Base-by-base conservation (phyloP, 2,113 vertebrate species). In the Tonatia bakeri region DNA sequence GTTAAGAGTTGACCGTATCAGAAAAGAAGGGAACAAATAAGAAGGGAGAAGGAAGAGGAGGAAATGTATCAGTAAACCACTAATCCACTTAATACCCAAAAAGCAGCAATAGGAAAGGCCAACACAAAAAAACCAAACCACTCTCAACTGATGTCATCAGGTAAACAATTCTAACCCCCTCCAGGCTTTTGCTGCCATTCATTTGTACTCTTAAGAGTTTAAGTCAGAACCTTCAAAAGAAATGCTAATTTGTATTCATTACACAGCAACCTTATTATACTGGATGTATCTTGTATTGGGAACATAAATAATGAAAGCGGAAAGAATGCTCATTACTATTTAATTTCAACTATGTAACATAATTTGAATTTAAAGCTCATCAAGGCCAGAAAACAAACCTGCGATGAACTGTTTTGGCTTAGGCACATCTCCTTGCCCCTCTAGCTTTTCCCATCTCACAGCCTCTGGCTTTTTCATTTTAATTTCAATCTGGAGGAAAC, bases 381-480 rank as follows among this genome's bases (percentile, higher is more conserved):
- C 82, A 82, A 95, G 16, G 36, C 93, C 87, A 97, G 47, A 96
- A 84, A 96, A 99, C 99, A 99, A 98, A 99, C 99, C 98, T 96
- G 99, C 98, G 95, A 96, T 97, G 97, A 99, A 99, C 97, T 99
- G 99, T 98, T 99, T 99, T 93, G 99, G 92, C 31, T 97, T 98
- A 65, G 98, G 97, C 97, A 98, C 97, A 85, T 98, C 98, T 97
- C 98, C 99, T 93, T 99, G 98, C 70, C 99, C 99, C 96, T 99
- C 99, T 97, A 99, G 98, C 96, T 99, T 99, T 97, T 99, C 99
- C 99, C 99, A 99, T 98, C 99, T 99, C 95, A 99, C 98, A 90
- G 98, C 99, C 95, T 99, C 99, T 14, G 99, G 98, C 97, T 99
- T 99, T 98, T 99, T 99, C 99, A 99, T 99, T 98, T 99, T 99